These are phyloP conservation scores for Tachysurus vachellii DNA, from an alignment of 2,113 vertebrate genomes.

Conservation along the genomic window DNA sequence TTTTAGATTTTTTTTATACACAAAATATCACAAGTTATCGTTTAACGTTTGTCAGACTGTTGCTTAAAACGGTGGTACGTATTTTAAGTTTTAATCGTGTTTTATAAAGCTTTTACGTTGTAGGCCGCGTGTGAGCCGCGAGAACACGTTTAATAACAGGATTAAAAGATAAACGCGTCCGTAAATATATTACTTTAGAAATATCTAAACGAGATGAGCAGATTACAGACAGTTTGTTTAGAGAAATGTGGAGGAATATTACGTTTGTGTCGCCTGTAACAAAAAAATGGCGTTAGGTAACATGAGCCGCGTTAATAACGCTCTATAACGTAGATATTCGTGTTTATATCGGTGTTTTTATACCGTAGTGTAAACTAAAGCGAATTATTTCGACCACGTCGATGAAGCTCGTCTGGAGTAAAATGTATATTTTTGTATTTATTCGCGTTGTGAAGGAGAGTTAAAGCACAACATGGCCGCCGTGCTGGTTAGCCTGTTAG, in stretches of 20 bases:
- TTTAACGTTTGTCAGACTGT: neutral
- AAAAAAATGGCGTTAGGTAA: neutral
- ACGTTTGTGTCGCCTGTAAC: neutral
- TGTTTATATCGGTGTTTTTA: neutral
- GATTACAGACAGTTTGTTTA: neutral
- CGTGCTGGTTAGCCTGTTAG: neutral
- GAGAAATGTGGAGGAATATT: neutral
- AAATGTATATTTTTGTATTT: neutral
- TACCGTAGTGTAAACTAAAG: neutral
- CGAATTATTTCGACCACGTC: neutral
- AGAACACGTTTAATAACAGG: neutral
- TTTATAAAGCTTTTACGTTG: neutral
- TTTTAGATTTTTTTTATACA: neutral
- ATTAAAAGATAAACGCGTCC: neutral
- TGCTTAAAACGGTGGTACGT: neutral
- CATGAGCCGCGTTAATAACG: neutral
- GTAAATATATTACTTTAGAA: neutral
- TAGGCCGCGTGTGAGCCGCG: constrained; percentile 27
- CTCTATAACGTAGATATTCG: neutral
- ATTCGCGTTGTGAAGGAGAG: neutral
- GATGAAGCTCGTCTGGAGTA: neutral
- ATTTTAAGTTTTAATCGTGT: neutral
- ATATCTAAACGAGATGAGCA: neutral
- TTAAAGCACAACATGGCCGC: constrained; percentile 32
- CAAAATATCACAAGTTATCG: neutral